A percentile compares a stretch with the other conserved stretches of the same genome.
Conservation (phyloP, 1,140 invertebrate genomes). For the Dryas iulia region DNA sequence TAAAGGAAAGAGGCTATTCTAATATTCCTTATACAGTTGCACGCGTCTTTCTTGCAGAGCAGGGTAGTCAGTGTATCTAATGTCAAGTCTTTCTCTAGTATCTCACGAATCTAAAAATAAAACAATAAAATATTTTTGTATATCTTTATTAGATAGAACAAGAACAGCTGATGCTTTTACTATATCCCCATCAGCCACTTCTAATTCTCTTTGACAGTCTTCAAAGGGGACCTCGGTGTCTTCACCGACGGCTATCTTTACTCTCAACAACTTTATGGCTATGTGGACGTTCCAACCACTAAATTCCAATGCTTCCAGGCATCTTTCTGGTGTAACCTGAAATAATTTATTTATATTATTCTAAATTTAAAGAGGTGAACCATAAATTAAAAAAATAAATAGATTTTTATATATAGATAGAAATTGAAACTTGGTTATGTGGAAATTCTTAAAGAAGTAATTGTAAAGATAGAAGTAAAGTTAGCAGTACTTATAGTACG, state of each 20-base stretch:
- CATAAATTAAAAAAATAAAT: too few species aligned
- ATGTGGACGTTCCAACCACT: conserved; percentile 94
- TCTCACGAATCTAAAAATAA: neutral
- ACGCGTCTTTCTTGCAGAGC: too few species aligned
- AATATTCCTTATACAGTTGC: too few species aligned
- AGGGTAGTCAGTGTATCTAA: too few species aligned
- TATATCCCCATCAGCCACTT: conserved; percentile 72
- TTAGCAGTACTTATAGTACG: too few species aligned
- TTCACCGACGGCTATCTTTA: conserved; percentile 64
- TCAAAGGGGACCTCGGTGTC: conserved; percentile 54
- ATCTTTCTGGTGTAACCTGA: conserved; percentile 89
- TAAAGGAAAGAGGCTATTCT: too few species aligned
- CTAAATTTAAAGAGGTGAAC: too few species aligned
- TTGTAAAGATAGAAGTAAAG: neutral
- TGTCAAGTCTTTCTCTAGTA: too few species aligned
- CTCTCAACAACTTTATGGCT: conserved; percentile 91
- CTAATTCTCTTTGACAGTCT: conserved; percentile 66
- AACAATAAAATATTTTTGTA: neutral
- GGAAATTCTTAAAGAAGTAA: neutral
- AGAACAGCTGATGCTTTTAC: conserved; percentile 40
- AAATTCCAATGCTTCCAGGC: conserved; percentile 89
- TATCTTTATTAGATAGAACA: conserved; percentile 27
- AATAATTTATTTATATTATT: neutral
- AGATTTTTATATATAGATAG: too few species aligned
- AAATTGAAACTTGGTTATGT: too few species aligned